Evolutionary conservation across 2,888 invertebrate species (phyloP), one percentile per base, ranked within the genome.

Genomic region (Danaus chrysippus): DNA sequence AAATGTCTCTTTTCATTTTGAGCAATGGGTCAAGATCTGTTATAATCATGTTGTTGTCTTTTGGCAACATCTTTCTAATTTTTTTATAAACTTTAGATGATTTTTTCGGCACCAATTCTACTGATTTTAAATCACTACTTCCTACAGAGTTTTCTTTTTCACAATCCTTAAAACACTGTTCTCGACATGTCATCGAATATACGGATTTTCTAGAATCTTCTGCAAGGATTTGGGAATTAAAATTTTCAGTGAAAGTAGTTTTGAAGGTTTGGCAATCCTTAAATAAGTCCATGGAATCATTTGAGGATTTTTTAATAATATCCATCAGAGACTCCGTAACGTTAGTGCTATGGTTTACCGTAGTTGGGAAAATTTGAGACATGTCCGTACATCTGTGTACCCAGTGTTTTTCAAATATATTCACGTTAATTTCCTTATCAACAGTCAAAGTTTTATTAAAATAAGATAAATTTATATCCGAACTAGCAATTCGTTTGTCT

Each of bases 1-100:
- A 73, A 67, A 90, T 74, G 71, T 89, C 87, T 67, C 87, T 78
- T 71, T 91, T 91, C 64, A 87, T 77, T 75, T 81, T 86, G 58
- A 88, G 66, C 44, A 78, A 59, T 1, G 80, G 75, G 66, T 87
- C 85, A 60, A 74, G 76, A 56, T 66, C 61, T 49, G 17, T 42
- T 9, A 65, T 56, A 2, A 46, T 17, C 49, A n/a, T 17, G 17
- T 46, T 62, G 5, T 60, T 55, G 1, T 17, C n/a, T 55, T 57
- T 23, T 10, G 13, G 11, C 12, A 10, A 17, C 17, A 11, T 23
- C 60, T 68, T 62, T 59, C 23, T 44, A 59, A 66, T 62, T 54
- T 54, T 49, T 62, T 66, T 68, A 56, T 6, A 62, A 46, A 56
- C 43, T 59, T 56, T 54, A 53, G 3, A 49, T 42, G 55, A 69